Conservation (phyloP, 2,113 vertebrate species). For the Tyto alba region DNA sequence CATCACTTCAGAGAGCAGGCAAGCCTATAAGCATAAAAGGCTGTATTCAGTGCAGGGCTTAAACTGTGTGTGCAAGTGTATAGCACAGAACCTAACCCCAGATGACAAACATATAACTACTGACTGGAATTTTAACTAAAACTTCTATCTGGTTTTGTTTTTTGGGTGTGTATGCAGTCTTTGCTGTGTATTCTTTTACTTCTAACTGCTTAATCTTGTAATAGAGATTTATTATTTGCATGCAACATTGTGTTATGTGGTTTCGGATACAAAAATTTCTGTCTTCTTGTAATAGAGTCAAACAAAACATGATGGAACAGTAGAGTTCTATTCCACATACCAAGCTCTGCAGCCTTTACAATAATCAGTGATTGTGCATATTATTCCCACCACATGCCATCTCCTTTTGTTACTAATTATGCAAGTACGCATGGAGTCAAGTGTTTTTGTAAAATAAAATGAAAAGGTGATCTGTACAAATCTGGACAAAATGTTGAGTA, state of each 20-base stretch:
- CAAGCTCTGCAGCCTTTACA: background rate
- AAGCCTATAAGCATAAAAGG: background rate
- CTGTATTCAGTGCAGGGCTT: background rate
- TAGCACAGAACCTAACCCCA: background rate
- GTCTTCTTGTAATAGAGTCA: background rate
- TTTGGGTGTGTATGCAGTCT: background rate
- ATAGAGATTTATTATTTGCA: background rate
- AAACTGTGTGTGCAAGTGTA: background rate
- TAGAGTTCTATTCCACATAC: background rate
- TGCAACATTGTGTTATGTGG: background rate
- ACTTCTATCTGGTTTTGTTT: fast-evolving
- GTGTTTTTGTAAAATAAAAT: background rate
- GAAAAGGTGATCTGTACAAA: background rate
- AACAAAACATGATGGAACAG: background rate
- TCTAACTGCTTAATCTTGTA: background rate
- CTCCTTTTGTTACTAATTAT: background rate
- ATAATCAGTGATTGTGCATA: fast-evolving
- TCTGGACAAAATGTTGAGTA: background rate
- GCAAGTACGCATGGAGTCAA: fast-evolving
- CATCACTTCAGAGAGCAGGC: background rate
- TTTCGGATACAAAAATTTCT: background rate
- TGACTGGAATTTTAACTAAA: background rate
- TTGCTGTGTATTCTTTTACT: background rate
- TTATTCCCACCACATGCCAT: background rate
- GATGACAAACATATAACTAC: background rate